A percentile compares a stretch with the other conserved stretches of the same genome.
Evolutionary conservation across 2,797 vertebrate genomes (phyloP).

Genomic region (Gallinago stenura): DNA sequence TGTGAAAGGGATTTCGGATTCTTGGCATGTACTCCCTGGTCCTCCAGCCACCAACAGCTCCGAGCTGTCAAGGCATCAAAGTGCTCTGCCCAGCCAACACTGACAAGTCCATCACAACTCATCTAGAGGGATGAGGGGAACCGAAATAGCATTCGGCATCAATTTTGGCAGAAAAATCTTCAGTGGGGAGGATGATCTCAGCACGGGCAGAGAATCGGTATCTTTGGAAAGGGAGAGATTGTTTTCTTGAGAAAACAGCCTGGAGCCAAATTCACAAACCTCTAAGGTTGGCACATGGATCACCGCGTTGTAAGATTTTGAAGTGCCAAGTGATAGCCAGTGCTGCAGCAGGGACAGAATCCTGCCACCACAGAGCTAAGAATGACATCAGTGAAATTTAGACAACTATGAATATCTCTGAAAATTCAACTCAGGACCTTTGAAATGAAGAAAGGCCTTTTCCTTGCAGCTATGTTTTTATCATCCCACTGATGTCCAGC

Average conservation of each 20-base stretch:
- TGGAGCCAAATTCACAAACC: not conserved
- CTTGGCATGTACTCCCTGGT: not conserved
- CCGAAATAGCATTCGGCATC: not conserved
- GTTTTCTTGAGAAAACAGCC: not conserved
- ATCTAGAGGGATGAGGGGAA: not conserved
- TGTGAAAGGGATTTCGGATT: not conserved
- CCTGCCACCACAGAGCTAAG: not conserved
- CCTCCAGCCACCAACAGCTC: not conserved
- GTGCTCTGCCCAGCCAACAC: not conserved
- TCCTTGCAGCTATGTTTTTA: not conserved
- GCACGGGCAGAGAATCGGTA: not conserved
- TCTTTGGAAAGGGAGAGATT: not conserved
- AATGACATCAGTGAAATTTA: not conserved
- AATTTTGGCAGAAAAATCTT: not conserved
- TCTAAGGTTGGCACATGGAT: not conserved
- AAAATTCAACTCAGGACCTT: not conserved
- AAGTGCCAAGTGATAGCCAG: not conserved
- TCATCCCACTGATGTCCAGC: not conserved
- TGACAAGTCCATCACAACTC: not conserved
- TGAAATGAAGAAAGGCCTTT: not conserved
- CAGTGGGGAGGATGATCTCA: not conserved
- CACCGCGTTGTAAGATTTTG: fast-evolving
- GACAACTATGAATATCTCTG: not conserved
- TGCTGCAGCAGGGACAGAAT: not conserved
- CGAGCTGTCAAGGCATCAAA: not conserved